Conservation (phyloP, 2,888 invertebrate species). For the Hydropsyche betteni region DNA sequence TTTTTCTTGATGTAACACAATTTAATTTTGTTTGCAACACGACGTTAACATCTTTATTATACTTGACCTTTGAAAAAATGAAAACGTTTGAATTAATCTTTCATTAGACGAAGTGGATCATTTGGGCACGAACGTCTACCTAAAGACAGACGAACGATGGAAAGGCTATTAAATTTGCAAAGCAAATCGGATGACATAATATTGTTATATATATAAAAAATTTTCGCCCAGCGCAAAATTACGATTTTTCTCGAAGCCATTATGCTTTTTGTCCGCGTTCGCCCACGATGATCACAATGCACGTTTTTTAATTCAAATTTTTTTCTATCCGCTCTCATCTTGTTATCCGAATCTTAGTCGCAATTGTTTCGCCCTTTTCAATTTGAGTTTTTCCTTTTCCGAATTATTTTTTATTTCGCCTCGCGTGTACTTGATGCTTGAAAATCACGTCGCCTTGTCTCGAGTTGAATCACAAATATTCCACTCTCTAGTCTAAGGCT, state of each 20-base stretch:
- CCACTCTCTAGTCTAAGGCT: constrained; percentile 9
- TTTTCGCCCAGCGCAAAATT: too few species aligned
- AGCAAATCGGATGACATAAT: constrained; percentile 1
- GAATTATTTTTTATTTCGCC: neutral
- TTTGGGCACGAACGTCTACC: neutral
- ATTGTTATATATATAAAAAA: too few species aligned
- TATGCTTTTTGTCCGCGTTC: too few species aligned
- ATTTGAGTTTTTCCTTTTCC: neutral
- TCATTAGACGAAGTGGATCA: constrained; percentile 26
- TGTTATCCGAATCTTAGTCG: constrained; percentile 12
- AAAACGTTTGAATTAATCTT: constrained; percentile 28
- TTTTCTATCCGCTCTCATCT: neutral
- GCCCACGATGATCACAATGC: too few species aligned
- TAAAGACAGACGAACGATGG: constrained; percentile 11
- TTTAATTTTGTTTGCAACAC: too few species aligned
- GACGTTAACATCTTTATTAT: neutral
- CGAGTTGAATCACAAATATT: constrained; percentile 4
- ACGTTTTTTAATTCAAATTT: too few species aligned
- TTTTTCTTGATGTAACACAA: too few species aligned
- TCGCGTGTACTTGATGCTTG: constrained; percentile 3
- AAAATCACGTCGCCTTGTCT: constrained; percentile 14
- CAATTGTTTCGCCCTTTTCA: constrained; percentile 1
- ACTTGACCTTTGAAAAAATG: constrained; percentile 27
- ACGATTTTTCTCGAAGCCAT: too few species aligned
- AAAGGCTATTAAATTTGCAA: constrained; percentile 20